Evolutionary conservation across 1,140 invertebrate genomes (phyloP), one percentile per base, ranked within the genome.

Genomic region (Dufourea novaeangliae): DNA sequence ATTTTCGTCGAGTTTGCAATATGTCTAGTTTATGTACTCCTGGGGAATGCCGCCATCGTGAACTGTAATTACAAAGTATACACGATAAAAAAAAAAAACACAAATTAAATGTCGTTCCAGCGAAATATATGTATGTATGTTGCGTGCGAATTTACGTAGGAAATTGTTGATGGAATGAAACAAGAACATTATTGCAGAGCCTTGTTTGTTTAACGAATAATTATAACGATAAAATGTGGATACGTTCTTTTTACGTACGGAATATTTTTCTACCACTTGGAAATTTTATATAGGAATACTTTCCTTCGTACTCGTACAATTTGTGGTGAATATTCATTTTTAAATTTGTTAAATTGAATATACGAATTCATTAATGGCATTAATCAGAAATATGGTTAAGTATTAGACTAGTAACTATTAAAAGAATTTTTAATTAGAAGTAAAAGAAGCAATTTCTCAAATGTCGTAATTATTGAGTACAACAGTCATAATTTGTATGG

Each of bases 1-100:
- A 79, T 76, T 79, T 79, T 79, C 63, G 39, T 41, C 54, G 70
- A 76, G 61, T 62, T 57, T 41, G 78, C 74, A 79, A 69, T 41
- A 25, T 44, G 12, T 63, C 37, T 59, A 59, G 20, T 59, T 59
- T 59, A 59, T 59, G 56, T 34, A 63, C 34, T 41, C 61, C n/a
- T 4, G n/a, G 34, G 12, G 27, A 41, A 8, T 37, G 10, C 37
- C 11, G 20, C n/a, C n/a, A 63, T 63, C 61, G 22, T 37, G n/a
- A 10, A 37, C n/a, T 44, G 61, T 41, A 59, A 59, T 59, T 59
- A 34, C 29, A n/a, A 34, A 59, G 32, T 11, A 34, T 32, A 57
- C 22, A n/a, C 56, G 29, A 56, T 25, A 56, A 1, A 14, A 56
- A 56, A 56, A 12, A 14, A 2, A 25, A 20, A 54, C 10, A 27